Evolutionary conservation across 2,888 invertebrate species (phyloP), one percentile per base, ranked within the genome.

Genomic region (Microctonus aethiopoides): DNA sequence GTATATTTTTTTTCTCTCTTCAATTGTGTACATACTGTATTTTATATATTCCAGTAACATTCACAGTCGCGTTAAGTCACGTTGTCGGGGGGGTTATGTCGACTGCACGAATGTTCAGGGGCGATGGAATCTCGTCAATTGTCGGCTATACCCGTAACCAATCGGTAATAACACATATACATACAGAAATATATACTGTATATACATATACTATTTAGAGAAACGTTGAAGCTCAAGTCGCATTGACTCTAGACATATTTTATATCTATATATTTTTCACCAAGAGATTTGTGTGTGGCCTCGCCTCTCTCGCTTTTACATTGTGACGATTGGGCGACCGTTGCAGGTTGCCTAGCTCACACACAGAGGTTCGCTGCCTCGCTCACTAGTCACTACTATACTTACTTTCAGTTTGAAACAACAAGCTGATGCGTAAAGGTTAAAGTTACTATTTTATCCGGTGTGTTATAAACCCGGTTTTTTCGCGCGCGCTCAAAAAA

Each of bases 401-500:
- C 72, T 70, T 73, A 69, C 70, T 60, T 73, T 83, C 83, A 84
- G 84, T 84, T 78, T 75, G 79, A 78, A 78, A 80, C 81, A 78
- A 80, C 76, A 79, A 79, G 78, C 77, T 81, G 83, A 75, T 73
- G 76, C 68, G 80, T 63, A 64, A 70, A 76, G 76, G 41, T 79
- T 75, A n/a, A n/a, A n/a, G n/a, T n/a, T n/a, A n/a, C n/a, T n/a
- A n/a, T n/a, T n/a, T n/a, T n/a, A n/a, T n/a, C n/a, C n/a, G n/a
- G n/a, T n/a, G n/a, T n/a, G n/a, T n/a, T n/a, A n/a, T n/a, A n/a
- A n/a, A n/a, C n/a, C n/a, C n/a, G n/a, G n/a, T 13, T 39, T 39
- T 39, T 39, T 39, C 16, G 46, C 16, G 46, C 16, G 46, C 22
- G 54, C 62, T 51, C 59, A 51, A 61, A n/a, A 39, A n/a, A 46